These are phyloP conservation scores for Poeciliopsis retropinna DNA, from an alignment of 2,113 vertebrate species.

Conservation along the genomic window DNA sequence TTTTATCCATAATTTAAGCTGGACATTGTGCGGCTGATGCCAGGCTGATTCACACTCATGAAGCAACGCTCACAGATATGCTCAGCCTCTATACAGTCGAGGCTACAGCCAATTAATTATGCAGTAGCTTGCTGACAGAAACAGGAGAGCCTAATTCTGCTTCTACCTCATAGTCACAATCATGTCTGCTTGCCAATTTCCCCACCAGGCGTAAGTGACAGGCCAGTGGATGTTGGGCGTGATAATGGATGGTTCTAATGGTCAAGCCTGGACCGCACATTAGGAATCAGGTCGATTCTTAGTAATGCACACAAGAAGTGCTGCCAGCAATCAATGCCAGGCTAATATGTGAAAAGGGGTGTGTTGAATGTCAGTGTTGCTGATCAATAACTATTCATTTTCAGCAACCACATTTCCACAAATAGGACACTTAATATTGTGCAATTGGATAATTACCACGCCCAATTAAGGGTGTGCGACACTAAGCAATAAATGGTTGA, in stretches of 20 bases:
- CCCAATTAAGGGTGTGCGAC: slow-evolving; percentile 78
- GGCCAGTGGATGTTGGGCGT: slow-evolving; percentile 61
- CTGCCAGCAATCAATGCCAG: slow-evolving; percentile 80
- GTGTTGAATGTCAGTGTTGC: slow-evolving; percentile 75
- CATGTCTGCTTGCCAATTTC: slow-evolving; percentile 68
- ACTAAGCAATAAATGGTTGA: slow-evolving; percentile 66
- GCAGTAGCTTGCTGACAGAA: slow-evolving; percentile 60
- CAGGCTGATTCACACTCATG: slow-evolving; percentile 9
- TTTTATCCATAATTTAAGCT: slow-evolving; percentile 12
- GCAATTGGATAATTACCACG: slow-evolving; percentile 79
- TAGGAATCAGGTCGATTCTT: slow-evolving; percentile 76
- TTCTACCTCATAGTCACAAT: slow-evolving; percentile 62
- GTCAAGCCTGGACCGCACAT: slow-evolving; percentile 78
- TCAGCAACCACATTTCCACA: slow-evolving; percentile 74
- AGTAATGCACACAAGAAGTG: slow-evolving; percentile 69
- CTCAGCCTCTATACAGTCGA: slow-evolving; percentile 22
- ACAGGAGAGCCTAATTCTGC: slow-evolving; percentile 54
- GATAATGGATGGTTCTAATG: slow-evolving; percentile 79
- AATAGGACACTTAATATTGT: slow-evolving; percentile 79
- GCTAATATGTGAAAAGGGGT: slow-evolving; percentile 80
- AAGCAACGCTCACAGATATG: slow-evolving; percentile 47
- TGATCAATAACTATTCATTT: slow-evolving; percentile 84
- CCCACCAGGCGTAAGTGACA: slow-evolving; percentile 72
- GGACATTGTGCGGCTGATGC: slow-evolving; percentile 16
- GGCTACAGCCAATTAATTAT: slow-evolving; percentile 52